phyloP scores from a whole-genome alignment of 2,888 invertebrate genomes.

The Aspidiotus destructor region DNA sequence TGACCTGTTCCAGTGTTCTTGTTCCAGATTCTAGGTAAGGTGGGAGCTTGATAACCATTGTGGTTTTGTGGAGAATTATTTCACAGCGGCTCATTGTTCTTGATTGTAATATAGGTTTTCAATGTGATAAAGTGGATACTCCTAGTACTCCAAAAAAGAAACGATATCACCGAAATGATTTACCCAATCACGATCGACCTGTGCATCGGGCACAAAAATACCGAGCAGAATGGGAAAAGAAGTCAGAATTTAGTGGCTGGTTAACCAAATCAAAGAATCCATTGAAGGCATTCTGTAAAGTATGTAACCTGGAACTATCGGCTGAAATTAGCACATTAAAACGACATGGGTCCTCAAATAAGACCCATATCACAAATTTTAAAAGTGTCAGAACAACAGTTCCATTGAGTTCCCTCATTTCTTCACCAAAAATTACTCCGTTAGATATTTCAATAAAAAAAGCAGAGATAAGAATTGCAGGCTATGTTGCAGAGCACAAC shows the following conservation, averaged over 20 bases:
- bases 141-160: not conserved
- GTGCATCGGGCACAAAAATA: conserved; percentile 10
- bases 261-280: not conserved
- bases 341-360: not conserved
- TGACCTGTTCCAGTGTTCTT: too few species aligned
- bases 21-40: too few species aligned
- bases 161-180: not conserved
- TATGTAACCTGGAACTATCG: not conserved
- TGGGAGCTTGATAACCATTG: too few species aligned
- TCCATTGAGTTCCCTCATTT: not conserved
- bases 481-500: conserved; percentile 35
- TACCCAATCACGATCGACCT: not conserved
- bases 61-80: too few species aligned
- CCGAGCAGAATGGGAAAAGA: conserved; percentile 2
- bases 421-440: not conserved
- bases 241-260: conserved; percentile 1
- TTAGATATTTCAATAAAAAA: not conserved
- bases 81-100: too few species aligned
- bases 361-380: not conserved
- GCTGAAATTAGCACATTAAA: conserved; percentile 8
- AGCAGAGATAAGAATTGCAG: conserved; percentile 37
- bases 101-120: too few species aligned
- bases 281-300: not conserved
- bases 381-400: not conserved
- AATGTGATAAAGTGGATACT: too few species aligned